Base-by-base conservation (phyloP, 2,113 vertebrate species). In the Platycercus adscitus region DNA sequence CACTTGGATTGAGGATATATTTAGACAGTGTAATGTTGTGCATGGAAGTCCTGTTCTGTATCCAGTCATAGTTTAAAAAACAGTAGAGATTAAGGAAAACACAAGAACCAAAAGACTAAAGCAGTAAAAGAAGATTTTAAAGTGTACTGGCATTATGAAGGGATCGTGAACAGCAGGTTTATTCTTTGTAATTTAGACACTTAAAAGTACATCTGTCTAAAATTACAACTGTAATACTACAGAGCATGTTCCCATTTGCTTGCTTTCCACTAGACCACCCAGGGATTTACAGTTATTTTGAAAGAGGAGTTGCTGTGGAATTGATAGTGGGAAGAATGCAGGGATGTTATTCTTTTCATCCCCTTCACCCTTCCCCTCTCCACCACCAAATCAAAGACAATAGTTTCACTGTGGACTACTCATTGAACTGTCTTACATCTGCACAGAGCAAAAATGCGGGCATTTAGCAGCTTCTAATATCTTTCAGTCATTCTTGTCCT, bases 161-260 rank as follows among this genome's bases (percentile, higher is more conserved):
- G 93, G 93, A 87, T 88, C 24, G 93, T 56, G 53, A 87, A 86
- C 50, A 89, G 77, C 96, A 95, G 72, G 37, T 95, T 97, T 97
- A 93, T 98, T 97, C 92, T 92, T 96, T 82, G 64, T 96, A 97
- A 95, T 96, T 94, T 91, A 47, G 66, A 88, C 96, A 90, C 97
- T 97, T 98, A 97, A 98, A 98, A 93, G 97, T 98, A 98, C 98
- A 98, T 98, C 98, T 98, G 98, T 97, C 96, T 86, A 91, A 94
- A 96, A 97, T 92, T 97, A 92, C 75, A 93, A 66, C 84, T 90
- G 71, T 90, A 68, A 64, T 60, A n/a, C 86, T 58, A 49, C 86
- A 86, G 81, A 58, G 17, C 35, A 26, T 58, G 14, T 72, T 44
- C 37, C 83, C 75, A 94, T 92, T 96, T 86, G 49, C 81, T 88